Conservation (phyloP, 2,797 vertebrate species). For the Cottoperca gobio region DNA sequence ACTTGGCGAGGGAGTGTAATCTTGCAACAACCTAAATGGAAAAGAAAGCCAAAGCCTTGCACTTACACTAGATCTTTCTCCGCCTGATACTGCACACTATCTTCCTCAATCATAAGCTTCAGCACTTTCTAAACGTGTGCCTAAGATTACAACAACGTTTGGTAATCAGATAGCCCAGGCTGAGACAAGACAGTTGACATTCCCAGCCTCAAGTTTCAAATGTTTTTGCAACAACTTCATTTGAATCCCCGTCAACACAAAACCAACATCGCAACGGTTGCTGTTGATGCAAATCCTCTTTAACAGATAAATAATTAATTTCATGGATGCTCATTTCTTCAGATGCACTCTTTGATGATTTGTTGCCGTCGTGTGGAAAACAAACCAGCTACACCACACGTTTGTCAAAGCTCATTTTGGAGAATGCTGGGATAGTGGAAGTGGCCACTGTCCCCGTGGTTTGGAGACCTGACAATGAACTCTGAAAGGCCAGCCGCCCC, state of each 20-base stretch:
- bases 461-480: constrained; percentile 83
- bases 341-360: constrained; percentile 6
- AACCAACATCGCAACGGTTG: constrained; percentile 46
- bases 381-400: constrained; percentile 20
- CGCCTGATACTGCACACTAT: constrained; percentile 17
- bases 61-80: constrained; percentile 18
- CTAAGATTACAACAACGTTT: constrained; percentile 64
- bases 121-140: constrained; percentile 30
- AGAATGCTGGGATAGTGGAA: constrained; percentile 47
- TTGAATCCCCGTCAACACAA: constrained; percentile 27
- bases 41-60: constrained; percentile 30
- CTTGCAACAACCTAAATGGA: constrained; percentile 40
- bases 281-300: constrained; percentile 28
- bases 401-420: constrained; percentile 33
- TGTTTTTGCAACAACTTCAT: constrained; percentile 36
- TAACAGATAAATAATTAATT: constrained; percentile 33
- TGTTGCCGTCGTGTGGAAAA: constrained; percentile 40
- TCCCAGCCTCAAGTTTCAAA: constrained; percentile 59
- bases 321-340: constrained; percentile 20
- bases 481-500: constrained; percentile 75
- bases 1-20: constrained; percentile 43
- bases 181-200: constrained; percentile 54
- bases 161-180: constrained; percentile 60
- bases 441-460: constrained; percentile 56
- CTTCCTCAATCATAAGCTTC: constrained; percentile 31